phyloP scores from a whole-genome alignment of 2,797 vertebrate species.

The Protosalanx chinensis region DNA sequence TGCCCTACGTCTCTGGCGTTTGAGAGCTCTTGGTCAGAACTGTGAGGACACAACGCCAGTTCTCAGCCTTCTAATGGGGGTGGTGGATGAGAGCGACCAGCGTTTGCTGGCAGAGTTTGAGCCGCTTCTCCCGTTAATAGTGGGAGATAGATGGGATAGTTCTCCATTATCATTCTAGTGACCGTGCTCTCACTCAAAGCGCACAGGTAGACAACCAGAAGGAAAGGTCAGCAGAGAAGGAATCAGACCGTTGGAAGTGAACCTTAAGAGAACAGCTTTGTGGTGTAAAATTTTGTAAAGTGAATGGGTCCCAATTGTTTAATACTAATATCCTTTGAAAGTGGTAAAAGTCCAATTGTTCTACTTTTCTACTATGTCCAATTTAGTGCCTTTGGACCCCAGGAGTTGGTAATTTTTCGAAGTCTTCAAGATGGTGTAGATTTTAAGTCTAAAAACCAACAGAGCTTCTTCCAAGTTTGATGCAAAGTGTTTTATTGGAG shows the following conservation, averaged over 20 bases:
- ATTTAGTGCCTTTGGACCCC: too few species aligned
- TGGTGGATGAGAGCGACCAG: background rate
- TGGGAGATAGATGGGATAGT: background rate
- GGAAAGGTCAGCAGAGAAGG: background rate
- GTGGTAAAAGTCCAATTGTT: too few species aligned
- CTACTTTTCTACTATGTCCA: too few species aligned
- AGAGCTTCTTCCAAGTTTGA: too few species aligned
- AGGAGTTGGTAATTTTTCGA: too few species aligned
- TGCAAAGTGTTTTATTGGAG: too few species aligned
- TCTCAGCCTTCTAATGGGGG: background rate
- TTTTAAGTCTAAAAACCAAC: too few species aligned
- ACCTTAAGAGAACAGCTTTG: background rate
- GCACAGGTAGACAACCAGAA: background rate
- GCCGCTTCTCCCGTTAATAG: background rate
- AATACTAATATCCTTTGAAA: too few species aligned
- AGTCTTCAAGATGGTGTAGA: too few species aligned
- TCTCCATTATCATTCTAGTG: background rate
- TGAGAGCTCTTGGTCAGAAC: background rate
- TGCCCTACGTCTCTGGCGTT: conserved; percentile 15
- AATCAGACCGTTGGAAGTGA: background rate
- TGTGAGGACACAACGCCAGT: background rate
- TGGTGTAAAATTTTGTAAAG: too few species aligned
- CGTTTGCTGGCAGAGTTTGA: background rate
- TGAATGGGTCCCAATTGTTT: too few species aligned
- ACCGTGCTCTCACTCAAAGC: background rate